A percentile compares a stretch with the other conserved stretches of the same genome.
Conservation (phyloP, 1,140 invertebrate genomes). For the Diploscapter pachys region DNA sequence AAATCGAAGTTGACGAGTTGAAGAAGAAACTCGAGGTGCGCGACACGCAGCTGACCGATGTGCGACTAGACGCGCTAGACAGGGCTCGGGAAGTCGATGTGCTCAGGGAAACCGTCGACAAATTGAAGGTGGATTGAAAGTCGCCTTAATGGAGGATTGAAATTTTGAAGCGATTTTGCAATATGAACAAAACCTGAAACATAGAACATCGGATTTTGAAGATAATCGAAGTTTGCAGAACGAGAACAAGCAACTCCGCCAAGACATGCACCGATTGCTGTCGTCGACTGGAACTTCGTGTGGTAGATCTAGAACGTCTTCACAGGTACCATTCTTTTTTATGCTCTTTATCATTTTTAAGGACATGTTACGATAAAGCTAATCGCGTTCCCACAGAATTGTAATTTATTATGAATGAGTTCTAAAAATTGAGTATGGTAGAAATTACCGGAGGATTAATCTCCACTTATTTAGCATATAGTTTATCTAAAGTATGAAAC, state of each 20-base stretch:
- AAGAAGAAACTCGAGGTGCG: constrained; percentile 89
- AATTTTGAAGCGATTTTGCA: too few species aligned
- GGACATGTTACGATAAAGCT: constrained; percentile 31
- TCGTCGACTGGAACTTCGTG: neutral
- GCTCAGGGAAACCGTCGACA: constrained; percentile 88
- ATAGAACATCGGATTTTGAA: neutral
- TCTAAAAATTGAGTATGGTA: too few species aligned
- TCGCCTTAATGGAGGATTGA: too few species aligned
- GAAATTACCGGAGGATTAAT: too few species aligned
- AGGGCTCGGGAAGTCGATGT: constrained; percentile 94
- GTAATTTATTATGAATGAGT: too few species aligned
- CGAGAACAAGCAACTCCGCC: constrained; percentile 90
- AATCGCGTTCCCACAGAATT: too few species aligned
- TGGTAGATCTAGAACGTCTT: constrained; percentile 25
- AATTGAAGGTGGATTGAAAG: constrained; percentile 74
- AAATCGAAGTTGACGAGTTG: constrained; percentile 73
- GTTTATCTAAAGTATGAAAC: too few species aligned
- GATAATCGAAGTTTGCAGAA: constrained; percentile 65
- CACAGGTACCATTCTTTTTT: constrained; percentile 29
- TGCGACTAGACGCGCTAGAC: constrained; percentile 85
- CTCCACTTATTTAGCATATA: too few species aligned
- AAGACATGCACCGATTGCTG: constrained; percentile 84
- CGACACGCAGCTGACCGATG: constrained; percentile 90
- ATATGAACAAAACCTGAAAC: neutral
- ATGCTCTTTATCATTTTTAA: constrained; percentile 29